These are phyloP conservation scores for Meloidogyne exigua DNA, from an alignment of 1,140 invertebrate genomes.

Conservation along the genomic window DNA sequence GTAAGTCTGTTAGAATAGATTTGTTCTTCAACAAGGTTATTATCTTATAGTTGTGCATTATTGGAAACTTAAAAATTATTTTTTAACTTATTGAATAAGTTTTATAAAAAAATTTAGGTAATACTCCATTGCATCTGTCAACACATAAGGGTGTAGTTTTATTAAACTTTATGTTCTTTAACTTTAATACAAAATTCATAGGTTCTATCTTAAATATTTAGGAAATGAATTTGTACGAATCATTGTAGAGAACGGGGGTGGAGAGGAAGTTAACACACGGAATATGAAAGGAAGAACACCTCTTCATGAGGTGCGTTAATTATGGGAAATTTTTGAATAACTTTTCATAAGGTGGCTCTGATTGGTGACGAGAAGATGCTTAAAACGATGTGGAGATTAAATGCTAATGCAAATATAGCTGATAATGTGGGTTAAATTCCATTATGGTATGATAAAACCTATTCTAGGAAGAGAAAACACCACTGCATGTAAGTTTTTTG, in stretches of 20 bases:
- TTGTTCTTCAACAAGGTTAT: no score
- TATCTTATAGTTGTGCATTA: no score
- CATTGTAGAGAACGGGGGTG: constrained; percentile 51
- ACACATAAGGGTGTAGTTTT: constrained; percentile 35
- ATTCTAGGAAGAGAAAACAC: constrained; percentile 77
- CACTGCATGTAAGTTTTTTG: no score
- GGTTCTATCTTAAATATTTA: constrained; percentile 17
- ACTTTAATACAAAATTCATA: background rate
- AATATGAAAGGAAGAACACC: constrained; percentile 76
- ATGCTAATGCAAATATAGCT: constrained; percentile 75
- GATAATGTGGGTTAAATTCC: constrained; percentile 4
- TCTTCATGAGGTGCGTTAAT: constrained; percentile 73
- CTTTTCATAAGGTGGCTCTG: constrained; percentile 72
- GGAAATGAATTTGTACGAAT: constrained; percentile 46
- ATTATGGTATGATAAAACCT: constrained; percentile 8
- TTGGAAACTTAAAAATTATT: no score
- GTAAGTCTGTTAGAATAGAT: no score
- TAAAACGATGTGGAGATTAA: constrained; percentile 88
- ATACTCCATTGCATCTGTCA: constrained; percentile 58
- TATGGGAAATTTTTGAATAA: background rate
- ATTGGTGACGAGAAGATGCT: constrained; percentile 89
- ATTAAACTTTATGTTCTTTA: background rate
- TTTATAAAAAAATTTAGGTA: constrained; percentile 14
- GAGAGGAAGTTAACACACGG: constrained; percentile 53
- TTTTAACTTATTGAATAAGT: no score